Base-by-base conservation (phyloP, 2,113 vertebrate species). In the Verasper variegatus region DNA sequence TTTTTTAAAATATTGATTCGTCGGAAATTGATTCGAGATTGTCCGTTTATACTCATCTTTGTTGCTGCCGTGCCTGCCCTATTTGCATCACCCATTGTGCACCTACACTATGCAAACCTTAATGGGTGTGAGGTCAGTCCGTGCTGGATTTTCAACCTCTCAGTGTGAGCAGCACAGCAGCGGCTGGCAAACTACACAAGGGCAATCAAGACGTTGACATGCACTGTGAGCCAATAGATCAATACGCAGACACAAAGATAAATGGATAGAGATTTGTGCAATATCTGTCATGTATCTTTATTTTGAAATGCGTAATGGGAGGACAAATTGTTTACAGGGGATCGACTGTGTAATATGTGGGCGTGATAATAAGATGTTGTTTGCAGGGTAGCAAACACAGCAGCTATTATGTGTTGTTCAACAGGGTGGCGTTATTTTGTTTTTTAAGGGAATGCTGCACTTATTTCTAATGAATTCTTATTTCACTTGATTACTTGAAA, bases 241-340 rank as follows among this genome's bases (percentile, higher is more conserved):
- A 37, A 89, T 91, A 79, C 35, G 66, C 42, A 74, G 64, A 80
- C 78, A 77, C 73, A 49, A 71, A 72, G 81, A 88, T 78, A 72
- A 86, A 86, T 81, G 78, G 65, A 78, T 67, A n/a, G 37, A 49
- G 17, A 67, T 66, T 61, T 71, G 58, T 78, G 68, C 62, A 42
- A 57, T 81, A 68, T 72, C 74, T 79, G 74, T 76, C 67, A 61
- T 74, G 79, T 76, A 47, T 86, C 74, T 84, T 70, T 63, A 68
- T 90, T 56, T 14, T 52, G 20, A n/a, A 52, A 20, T 72, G 49
- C 3, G 0, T 71, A 67, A 81, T 61, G 7, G 10, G 61, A 49
- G 51, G 10, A 15, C 4, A 3, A 20, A 26, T 75, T 72, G 68
- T 79, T 76, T 68, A 42, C 60, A 2, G 17, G 5, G 21, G 21